Percentiles rank a stretch among this genome's conserved stretches.
These are phyloP conservation scores for Heliconius cydno DNA, from an alignment of 2,888 invertebrate species.

Conservation along the genomic window DNA sequence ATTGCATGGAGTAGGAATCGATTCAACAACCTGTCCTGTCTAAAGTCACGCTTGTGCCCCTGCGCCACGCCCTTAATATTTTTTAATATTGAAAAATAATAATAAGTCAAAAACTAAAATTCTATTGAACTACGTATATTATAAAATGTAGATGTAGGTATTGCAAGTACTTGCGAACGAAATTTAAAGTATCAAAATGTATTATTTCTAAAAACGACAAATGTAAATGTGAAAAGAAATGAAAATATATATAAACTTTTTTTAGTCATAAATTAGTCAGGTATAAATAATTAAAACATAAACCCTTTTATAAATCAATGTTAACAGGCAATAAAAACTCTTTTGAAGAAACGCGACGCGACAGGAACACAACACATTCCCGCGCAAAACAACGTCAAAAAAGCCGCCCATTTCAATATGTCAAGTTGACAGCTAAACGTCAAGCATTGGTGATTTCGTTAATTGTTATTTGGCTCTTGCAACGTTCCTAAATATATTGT, in stretches of 20 bases:
- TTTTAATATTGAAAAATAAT: too few species aligned
- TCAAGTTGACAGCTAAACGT: slow-evolving; percentile 61
- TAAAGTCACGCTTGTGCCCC: too few species aligned
- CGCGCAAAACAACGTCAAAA: slow-evolving; percentile 65
- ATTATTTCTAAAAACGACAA: neutral
- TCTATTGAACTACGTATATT: too few species aligned
- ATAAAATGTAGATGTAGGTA: too few species aligned
- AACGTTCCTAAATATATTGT: slow-evolving; percentile 54
- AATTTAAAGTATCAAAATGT: too few species aligned
- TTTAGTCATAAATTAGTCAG: neutral
- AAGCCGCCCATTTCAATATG: slow-evolving; percentile 64
- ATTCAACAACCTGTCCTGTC: too few species aligned
- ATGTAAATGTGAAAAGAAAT: neutral
- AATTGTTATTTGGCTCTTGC: slow-evolving; percentile 72
- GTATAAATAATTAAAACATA: neutral
- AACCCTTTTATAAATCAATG: slow-evolving; percentile 16
- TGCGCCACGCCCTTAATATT: too few species aligned
- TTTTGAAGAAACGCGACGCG: slow-evolving; percentile 11
- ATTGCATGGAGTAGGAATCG: too few species aligned
- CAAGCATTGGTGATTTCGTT: slow-evolving; percentile 70
- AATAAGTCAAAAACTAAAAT: too few species aligned
- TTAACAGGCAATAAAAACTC: slow-evolving; percentile 40
- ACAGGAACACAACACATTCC: slow-evolving; percentile 50
- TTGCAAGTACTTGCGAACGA: too few species aligned
- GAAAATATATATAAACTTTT: neutral